A percentile compares a stretch with the other conserved stretches of the same genome.
Evolutionary conservation across 2,888 invertebrate genomes (phyloP).

Genomic region (Campopleginae sp.): DNA sequence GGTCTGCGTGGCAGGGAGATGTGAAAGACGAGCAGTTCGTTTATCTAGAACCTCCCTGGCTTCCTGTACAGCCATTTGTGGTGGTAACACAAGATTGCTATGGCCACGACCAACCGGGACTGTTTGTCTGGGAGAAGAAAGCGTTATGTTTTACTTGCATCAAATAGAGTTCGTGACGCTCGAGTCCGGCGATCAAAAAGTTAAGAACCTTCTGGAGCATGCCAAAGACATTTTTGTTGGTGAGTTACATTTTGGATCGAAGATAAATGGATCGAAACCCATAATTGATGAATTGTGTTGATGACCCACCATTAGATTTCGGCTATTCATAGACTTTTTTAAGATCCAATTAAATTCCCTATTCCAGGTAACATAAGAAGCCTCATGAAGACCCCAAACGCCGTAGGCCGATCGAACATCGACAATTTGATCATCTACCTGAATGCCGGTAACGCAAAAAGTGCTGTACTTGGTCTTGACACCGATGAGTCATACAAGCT

Average conservation of each 20-base stretch:
- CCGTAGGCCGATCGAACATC: conserved; percentile 77
- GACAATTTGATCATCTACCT: conserved; percentile 79
- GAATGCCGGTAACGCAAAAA: conserved; percentile 84
- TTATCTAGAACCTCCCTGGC: conserved; percentile 89
- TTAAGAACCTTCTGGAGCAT: conserved; percentile 79
- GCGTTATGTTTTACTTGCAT: conserved; percentile 86
- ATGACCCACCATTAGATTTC: neutral
- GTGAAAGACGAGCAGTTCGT: conserved; percentile 88
- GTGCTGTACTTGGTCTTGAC: conserved; percentile 87
- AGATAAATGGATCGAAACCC: neutral
- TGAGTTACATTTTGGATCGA: conserved; percentile 64
- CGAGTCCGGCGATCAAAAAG: conserved; percentile 78
- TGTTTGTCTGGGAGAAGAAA: conserved; percentile 88
- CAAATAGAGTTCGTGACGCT: conserved; percentile 83
- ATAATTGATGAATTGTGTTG: too few species aligned
- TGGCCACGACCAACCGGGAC: conserved; percentile 93
- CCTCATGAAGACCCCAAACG: conserved; percentile 77
- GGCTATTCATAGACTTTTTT: neutral
- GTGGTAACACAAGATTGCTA: conserved; percentile 88
- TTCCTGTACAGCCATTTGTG: conserved; percentile 92
- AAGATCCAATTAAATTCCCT: neutral
- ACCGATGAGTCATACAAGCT: conserved; percentile 92
- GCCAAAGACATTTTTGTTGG: conserved; percentile 83
- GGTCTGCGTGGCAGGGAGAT: conserved; percentile 89
- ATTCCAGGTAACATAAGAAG: conserved; percentile 78